Evolutionary conservation across 2,797 vertebrate species (phyloP).

Genomic region (Iguana delicatissima): DNA sequence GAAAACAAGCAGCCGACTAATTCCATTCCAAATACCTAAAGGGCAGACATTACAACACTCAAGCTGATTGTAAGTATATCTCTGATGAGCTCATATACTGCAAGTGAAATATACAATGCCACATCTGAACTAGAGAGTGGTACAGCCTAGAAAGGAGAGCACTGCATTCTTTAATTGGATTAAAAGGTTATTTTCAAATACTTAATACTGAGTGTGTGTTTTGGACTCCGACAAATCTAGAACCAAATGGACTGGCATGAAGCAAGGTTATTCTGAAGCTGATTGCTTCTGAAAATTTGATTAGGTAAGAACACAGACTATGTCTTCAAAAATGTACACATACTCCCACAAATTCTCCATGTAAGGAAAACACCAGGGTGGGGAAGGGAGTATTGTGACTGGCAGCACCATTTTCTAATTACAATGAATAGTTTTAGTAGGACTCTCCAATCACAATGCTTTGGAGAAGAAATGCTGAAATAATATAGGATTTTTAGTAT

Average conservation of each 20-base stretch:
- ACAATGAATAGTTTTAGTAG: too few relatives aligned
- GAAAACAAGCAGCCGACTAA: conserved; percentile 93
- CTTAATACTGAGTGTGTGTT: not conserved
- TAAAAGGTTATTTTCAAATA: not conserved
- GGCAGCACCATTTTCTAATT: too few relatives aligned
- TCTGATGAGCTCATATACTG: conserved; percentile 1
- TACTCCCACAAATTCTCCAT: too few relatives aligned
- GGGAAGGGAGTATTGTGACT: too few relatives aligned
- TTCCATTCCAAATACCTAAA: conserved; percentile 90
- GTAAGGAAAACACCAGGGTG: too few relatives aligned
- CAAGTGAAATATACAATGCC: not conserved
- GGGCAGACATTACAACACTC: conserved; percentile 9
- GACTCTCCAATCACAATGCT: too few relatives aligned
- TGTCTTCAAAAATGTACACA: too few relatives aligned
- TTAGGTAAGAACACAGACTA: too few relatives aligned
- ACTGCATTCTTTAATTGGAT: not conserved
- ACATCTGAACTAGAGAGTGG: not conserved
- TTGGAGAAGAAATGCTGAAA: too few relatives aligned
- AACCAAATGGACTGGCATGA: not conserved
- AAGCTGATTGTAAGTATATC: not conserved
- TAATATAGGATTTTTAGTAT: too few relatives aligned
- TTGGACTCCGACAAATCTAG: not conserved
- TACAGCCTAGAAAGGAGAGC: not conserved
- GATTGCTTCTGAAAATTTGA: not conserved
- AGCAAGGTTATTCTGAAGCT: not conserved